These are phyloP conservation scores for Hyles euphorbiae DNA, from an alignment of 1,140 invertebrate species.

Conservation along the genomic window DNA sequence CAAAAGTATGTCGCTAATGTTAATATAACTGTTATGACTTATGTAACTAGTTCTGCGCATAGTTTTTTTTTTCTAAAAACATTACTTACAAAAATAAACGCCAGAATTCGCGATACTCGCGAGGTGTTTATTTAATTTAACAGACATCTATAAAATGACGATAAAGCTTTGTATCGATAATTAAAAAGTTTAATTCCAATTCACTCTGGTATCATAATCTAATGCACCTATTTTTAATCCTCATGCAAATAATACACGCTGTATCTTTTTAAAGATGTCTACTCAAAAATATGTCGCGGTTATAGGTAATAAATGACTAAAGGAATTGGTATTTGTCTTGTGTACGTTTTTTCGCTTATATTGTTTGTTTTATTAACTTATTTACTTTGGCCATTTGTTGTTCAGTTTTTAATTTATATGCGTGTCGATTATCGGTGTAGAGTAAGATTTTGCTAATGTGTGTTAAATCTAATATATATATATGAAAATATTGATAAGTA, in stretches of 20 bases:
- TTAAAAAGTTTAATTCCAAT: no score
- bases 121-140: no score
- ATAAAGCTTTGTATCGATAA: no score
- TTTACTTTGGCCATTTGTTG: constrained; percentile 47
- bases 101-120: no score
- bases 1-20: constrained; percentile 17
- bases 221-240: background rate
- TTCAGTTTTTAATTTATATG: constrained; percentile 49
- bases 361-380: constrained; percentile 65
- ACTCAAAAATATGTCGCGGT: constrained; percentile 9
- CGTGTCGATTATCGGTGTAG: constrained; percentile 41
- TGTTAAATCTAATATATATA: constrained; percentile 23
- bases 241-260: background rate
- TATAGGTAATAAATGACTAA: constrained; percentile 12
- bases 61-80: no score
- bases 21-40: background rate
- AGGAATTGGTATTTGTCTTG: constrained; percentile 37
- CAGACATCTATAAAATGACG: no score
- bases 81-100: no score
- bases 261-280: constrained; percentile 3
- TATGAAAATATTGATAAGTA: constrained; percentile 3
- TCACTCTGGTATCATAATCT: no score
- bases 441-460: constrained; percentile 33
- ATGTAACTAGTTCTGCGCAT: no score
- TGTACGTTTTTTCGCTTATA: constrained; percentile 48